Evolutionary conservation across 1,140 invertebrate species (phyloP).

Genomic region (Pseudoatta argentina): DNA sequence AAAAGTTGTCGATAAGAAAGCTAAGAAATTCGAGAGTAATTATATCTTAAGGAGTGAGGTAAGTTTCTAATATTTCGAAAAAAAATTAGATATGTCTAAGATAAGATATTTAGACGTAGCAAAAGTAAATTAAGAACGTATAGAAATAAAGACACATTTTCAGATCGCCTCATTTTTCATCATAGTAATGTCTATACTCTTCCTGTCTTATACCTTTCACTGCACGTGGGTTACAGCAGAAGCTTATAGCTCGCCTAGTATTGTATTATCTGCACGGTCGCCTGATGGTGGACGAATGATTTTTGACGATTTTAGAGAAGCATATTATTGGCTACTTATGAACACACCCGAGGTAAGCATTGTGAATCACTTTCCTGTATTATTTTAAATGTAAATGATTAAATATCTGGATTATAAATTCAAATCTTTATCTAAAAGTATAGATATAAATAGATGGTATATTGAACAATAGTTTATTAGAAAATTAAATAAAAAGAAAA

Average conservation of each 20-base stretch:
- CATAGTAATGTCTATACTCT: conserved; percentile 93
- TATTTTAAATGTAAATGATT: not conserved
- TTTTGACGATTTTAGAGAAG: conserved; percentile 99
- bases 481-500: conserved; percentile 23
- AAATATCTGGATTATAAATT: conserved; percentile 12
- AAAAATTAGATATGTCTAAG: not conserved
- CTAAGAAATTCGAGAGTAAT: conserved; percentile 92
- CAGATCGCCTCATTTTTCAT: conserved; percentile 95
- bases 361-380: not conserved
- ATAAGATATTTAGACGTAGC: not conserved
- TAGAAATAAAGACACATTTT: conserved; percentile 62
- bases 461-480: not conserved
- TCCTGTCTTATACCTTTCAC: conserved; percentile 97
- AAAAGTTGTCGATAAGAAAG: conserved; percentile 88
- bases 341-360: conserved; percentile 94
- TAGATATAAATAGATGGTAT: not conserved
- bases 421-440: not conserved
- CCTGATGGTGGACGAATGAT: conserved; percentile 98
- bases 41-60: conserved; percentile 96
- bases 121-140: not conserved
- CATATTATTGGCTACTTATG: conserved; percentile 99
- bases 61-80: conserved; percentile 60
- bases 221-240: conserved; percentile 99
- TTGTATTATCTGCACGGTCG: conserved; percentile 97
- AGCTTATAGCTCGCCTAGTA: conserved; percentile 98